phyloP scores from a whole-genome alignment of 2,888 invertebrate genomes.

The Catocala fraxini region DNA sequence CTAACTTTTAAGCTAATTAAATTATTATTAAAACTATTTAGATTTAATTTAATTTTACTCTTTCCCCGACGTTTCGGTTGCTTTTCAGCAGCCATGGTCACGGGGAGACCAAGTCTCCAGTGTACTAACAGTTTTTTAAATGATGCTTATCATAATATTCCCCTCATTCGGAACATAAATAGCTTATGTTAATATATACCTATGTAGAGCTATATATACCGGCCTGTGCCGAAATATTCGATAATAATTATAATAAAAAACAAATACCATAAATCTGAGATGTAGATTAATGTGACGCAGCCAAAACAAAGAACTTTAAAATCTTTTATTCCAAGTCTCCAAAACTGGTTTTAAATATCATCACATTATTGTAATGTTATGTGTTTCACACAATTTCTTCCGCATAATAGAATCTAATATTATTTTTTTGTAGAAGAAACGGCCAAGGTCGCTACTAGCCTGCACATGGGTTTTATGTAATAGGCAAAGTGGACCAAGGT shows the following conservation, averaged over 20 bases:
- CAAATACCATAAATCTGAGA: slow-evolving; percentile 2
- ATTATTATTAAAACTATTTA: too few species aligned
- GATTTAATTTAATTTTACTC: too few species aligned
- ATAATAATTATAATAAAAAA: neutral
- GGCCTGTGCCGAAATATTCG: neutral
- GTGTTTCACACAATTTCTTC: slow-evolving; percentile 40
- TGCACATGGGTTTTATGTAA: slow-evolving; percentile 46
- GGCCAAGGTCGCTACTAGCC: slow-evolving; percentile 35
- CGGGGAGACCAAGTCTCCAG: too few species aligned
- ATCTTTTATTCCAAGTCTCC: slow-evolving; percentile 17
- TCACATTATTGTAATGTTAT: slow-evolving; percentile 7
- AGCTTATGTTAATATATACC: neutral
- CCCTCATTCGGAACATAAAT: neutral
- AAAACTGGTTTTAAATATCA: slow-evolving; percentile 39
- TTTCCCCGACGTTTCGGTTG: too few species aligned
- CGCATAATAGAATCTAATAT: slow-evolving; percentile 35
- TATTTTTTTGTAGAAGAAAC: slow-evolving; percentile 23
- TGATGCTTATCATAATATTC: neutral
- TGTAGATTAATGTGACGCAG: neutral
- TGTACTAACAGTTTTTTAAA: neutral
- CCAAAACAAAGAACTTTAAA: slow-evolving; percentile 26
- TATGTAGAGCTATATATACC: neutral
- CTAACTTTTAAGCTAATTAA: too few species aligned
- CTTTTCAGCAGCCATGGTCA: too few species aligned
- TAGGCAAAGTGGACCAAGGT: slow-evolving; percentile 50